Evolutionary conservation across 1,140 invertebrate genomes (phyloP).

Genomic region (Matsumurasca onukii): DNA sequence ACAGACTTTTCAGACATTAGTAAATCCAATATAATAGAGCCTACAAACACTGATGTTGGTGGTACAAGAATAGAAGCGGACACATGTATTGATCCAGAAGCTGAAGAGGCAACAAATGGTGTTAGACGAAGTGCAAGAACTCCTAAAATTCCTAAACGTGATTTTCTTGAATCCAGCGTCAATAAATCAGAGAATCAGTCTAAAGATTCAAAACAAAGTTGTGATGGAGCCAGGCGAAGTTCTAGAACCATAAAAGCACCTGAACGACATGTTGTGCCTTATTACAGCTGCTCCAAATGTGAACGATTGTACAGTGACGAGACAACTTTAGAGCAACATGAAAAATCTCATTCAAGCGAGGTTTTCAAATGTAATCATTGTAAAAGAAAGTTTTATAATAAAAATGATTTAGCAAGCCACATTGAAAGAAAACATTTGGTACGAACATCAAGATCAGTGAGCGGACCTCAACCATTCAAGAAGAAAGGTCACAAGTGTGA

Average conservation of each 20-base stretch:
- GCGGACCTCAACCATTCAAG: not conserved
- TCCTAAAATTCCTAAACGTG: no score
- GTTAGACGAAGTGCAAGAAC: no score
- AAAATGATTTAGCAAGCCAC: not conserved
- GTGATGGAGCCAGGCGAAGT: no score
- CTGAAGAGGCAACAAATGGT: no score
- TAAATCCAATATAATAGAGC: no score
- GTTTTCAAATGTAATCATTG: conserved; percentile 1
- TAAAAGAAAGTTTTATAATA: not conserved
- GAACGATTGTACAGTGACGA: conserved; percentile 1
- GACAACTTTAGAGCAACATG: not conserved
- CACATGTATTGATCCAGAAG: no score
- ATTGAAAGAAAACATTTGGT: not conserved
- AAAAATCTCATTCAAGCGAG: not conserved
- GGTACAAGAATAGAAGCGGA: no score
- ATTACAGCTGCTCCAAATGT: conserved; percentile 8
- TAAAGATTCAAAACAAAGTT: no score
- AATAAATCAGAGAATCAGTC: no score
- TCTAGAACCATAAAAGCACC: not conserved
- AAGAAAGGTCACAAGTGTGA: not conserved
- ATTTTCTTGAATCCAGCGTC: no score
- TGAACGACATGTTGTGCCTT: conserved; percentile 1
- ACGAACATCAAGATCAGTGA: not conserved
- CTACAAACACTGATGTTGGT: no score
- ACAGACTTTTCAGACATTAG: no score